Conservation (phyloP, 2,113 vertebrate species). For the Terrapene triunguis region DNA sequence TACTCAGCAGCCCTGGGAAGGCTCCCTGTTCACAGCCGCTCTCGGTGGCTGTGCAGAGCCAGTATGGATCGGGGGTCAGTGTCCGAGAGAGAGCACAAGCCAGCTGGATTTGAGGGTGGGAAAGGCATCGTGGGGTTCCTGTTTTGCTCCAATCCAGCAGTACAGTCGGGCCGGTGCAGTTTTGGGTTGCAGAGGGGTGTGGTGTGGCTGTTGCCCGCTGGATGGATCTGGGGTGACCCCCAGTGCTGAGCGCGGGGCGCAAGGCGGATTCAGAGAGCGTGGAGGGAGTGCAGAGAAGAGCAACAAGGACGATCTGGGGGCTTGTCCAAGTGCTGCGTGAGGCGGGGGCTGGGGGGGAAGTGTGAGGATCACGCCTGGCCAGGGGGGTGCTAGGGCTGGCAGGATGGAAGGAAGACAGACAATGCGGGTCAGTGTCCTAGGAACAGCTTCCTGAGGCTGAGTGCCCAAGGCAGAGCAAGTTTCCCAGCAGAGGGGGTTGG, state of each 20-base stretch:
- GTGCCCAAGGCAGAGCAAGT: neutral
- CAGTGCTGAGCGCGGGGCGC: too few relatives aligned
- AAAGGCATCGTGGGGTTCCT: neutral
- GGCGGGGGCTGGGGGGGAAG: neutral
- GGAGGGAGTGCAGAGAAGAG: neutral
- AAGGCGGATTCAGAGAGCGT: too few relatives aligned
- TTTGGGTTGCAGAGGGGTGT: too few relatives aligned
- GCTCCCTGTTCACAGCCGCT: neutral
- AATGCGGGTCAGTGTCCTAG: neutral
- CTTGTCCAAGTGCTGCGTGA: neutral
- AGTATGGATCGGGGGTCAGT: too few relatives aligned
- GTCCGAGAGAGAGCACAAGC: too few relatives aligned
- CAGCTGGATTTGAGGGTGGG: neutral
- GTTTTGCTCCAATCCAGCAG: neutral
- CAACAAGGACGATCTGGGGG: neutral
- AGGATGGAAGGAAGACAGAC: neutral
- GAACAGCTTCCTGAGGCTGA: neutral
- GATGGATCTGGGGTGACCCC: neutral
- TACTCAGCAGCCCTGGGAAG: neutral
- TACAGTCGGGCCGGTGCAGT: neutral
- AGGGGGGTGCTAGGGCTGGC: too few relatives aligned
- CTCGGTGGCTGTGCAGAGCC: neutral
- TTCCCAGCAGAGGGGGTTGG: neutral
- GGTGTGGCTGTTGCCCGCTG: neutral
- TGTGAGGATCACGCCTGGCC: neutral